These are phyloP conservation scores for Chrysaora quinquecirrha DNA, from an alignment of 30 jellyfish, hydroid and myxozoan genomes.

Conservation along the genomic window DNA sequence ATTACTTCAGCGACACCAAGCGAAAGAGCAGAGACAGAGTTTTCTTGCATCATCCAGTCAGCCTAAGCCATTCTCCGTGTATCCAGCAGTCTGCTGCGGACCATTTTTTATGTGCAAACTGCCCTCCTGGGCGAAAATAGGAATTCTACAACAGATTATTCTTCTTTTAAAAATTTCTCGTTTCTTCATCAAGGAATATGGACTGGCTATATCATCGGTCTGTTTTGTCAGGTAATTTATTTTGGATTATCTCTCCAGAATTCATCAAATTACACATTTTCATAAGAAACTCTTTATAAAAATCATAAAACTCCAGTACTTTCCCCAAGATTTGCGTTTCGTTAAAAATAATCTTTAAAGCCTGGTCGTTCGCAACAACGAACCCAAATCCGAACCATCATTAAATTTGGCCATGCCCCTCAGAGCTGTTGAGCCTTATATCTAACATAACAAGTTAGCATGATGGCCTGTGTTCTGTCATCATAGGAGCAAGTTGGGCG, in stretches of 20 bases:
- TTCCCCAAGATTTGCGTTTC: not conserved
- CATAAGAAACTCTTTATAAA: not conserved
- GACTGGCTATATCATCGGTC: slow-evolving; percentile 59
- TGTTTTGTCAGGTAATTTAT: slow-evolving; percentile 41
- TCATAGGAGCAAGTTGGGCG: too few relatives aligned
- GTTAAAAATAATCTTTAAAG: not conserved
- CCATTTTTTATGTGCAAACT: not conserved
- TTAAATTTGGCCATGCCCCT: too few relatives aligned
- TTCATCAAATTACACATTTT: too few relatives aligned
- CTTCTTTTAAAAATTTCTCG: not conserved
- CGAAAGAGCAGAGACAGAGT: not conserved
- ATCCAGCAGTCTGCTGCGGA: not conserved
- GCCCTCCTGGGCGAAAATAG: not conserved
- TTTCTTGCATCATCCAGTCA: not conserved
- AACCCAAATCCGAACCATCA: too few relatives aligned
- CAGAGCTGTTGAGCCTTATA: too few relatives aligned
- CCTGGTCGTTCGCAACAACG: too few relatives aligned
- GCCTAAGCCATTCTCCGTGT: not conserved
- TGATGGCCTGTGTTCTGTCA: too few relatives aligned
- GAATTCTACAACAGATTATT: not conserved
- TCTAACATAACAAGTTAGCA: too few relatives aligned
- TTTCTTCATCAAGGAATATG: slow-evolving; percentile 47
- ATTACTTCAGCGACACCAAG: too few relatives aligned
- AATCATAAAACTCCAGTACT: not conserved
- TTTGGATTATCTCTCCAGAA: not conserved